Evolutionary conservation across 1,140 invertebrate genomes (phyloP).

Genomic region (Pomacea maculata): DNA sequence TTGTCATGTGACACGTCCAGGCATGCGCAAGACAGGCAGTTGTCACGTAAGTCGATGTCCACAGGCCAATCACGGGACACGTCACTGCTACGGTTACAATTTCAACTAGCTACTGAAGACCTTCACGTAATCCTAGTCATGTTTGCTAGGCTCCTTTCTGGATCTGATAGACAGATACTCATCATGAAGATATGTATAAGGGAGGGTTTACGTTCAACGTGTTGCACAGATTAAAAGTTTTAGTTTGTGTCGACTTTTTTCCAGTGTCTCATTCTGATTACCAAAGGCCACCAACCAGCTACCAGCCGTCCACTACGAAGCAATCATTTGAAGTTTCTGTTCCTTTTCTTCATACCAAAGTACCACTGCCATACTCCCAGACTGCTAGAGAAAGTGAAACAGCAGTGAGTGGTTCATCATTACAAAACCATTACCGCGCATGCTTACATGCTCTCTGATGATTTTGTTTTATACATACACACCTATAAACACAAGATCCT

Average conservation of each 20-base stretch:
- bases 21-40: constrained; percentile 41
- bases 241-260: neutral
- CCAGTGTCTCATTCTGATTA: constrained; percentile 45
- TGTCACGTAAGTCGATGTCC: constrained; percentile 38
- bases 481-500: too few relatives aligned
- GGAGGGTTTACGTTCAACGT: neutral
- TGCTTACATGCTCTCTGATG: too few relatives aligned
- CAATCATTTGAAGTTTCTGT: constrained; percentile 37
- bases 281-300: constrained; percentile 35
- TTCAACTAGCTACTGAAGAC: too few relatives aligned
- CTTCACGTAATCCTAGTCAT: too few relatives aligned
- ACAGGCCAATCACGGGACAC: too few relatives aligned
- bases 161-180: neutral
- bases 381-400: constrained; percentile 38
- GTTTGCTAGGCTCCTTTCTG: too few relatives aligned
- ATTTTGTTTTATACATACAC: too few relatives aligned
- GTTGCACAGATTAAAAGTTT: neutral
- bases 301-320: constrained; percentile 29
- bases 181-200: neutral
- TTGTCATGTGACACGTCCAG: constrained; percentile 40
- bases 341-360: constrained; percentile 45
- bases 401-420: constrained; percentile 27
- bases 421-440: too few relatives aligned
- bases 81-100: too few relatives aligned
- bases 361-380: constrained; percentile 45